Conservation (phyloP, 2,888 invertebrate species). For the Eupithecia vulgata region DNA sequence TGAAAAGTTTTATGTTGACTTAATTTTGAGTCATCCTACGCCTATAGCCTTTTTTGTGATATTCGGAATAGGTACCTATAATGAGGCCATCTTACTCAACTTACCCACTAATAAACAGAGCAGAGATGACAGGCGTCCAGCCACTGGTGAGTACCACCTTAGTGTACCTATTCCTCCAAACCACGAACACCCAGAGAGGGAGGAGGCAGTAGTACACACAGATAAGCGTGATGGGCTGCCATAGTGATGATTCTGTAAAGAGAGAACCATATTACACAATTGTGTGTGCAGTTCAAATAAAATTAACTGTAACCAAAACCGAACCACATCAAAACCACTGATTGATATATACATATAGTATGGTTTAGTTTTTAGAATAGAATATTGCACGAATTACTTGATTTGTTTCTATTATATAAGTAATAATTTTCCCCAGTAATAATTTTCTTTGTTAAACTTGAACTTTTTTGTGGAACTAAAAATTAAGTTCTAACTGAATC, state of each 20-base stretch:
- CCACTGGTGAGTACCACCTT: slow-evolving; percentile 93
- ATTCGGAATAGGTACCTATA: not conserved
- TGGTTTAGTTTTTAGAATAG: not conserved
- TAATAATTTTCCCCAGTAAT: too few relatives aligned
- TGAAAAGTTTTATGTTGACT: too few relatives aligned
- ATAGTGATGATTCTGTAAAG: slow-evolving; percentile 85
- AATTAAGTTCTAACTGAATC: too few relatives aligned
- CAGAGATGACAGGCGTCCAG: slow-evolving; percentile 97
- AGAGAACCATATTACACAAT: slow-evolving; percentile 9
- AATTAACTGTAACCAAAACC: not conserved
- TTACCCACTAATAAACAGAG: slow-evolving; percentile 97
- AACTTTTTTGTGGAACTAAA: too few relatives aligned
- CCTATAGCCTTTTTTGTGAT: not conserved
- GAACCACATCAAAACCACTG: not conserved
- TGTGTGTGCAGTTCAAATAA: not conserved
- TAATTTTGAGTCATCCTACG: not conserved
- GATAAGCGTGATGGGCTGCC: slow-evolving; percentile 91
- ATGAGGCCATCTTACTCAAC: slow-evolving; percentile 56
- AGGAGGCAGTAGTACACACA: slow-evolving; percentile 88
- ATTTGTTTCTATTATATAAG: too few relatives aligned
- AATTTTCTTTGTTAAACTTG: too few relatives aligned
- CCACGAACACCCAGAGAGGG: slow-evolving; percentile 94
- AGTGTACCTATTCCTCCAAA: slow-evolving; percentile 93
- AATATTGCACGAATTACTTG: not conserved
- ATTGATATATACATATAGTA: not conserved